Evolutionary conservation across 2,888 invertebrate genomes (phyloP).

Genomic region (Aleiodes testaceus): DNA sequence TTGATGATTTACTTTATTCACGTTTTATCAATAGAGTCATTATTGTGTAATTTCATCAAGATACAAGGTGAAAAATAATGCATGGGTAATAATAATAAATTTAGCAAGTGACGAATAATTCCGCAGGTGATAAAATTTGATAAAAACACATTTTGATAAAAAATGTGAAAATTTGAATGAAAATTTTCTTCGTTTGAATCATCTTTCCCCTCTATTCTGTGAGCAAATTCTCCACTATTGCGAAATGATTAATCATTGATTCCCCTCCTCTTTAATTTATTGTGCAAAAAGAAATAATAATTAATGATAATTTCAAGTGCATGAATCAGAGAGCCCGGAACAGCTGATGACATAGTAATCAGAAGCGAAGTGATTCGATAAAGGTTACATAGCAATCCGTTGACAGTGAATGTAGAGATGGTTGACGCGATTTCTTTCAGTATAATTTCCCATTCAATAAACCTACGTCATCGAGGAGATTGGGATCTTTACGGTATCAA

Average conservation of each 20-base stretch:
- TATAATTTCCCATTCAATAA: slow-evolving; percentile 4
- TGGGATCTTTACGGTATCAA: not conserved
- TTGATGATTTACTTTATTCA: not conserved
- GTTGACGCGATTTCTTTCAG: no score
- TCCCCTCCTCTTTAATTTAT: not conserved
- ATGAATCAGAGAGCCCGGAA: slow-evolving; percentile 23
- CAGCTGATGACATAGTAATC: slow-evolving; percentile 25
- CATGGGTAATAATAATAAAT: no score
- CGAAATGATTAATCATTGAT: not conserved
- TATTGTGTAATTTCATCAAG: not conserved
- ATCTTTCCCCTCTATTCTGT: no score
- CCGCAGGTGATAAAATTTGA: no score
- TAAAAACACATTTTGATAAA: no score
- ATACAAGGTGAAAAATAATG: no score
- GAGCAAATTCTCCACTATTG: no score
- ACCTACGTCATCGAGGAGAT: slow-evolving; percentile 4
- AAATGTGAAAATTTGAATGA: no score
- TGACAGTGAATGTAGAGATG: not conserved
- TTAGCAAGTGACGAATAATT: no score
- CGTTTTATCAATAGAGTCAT: not conserved
- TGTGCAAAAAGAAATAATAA: not conserved
- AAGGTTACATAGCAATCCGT: slow-evolving; percentile 21
- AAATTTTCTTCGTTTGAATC: no score
- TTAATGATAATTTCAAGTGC: slow-evolving; percentile 11
- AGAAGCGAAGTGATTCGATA: slow-evolving; percentile 4